phyloP scores from a whole-genome alignment of 2,113 vertebrate genomes.

The Amphiprion percula region DNA sequence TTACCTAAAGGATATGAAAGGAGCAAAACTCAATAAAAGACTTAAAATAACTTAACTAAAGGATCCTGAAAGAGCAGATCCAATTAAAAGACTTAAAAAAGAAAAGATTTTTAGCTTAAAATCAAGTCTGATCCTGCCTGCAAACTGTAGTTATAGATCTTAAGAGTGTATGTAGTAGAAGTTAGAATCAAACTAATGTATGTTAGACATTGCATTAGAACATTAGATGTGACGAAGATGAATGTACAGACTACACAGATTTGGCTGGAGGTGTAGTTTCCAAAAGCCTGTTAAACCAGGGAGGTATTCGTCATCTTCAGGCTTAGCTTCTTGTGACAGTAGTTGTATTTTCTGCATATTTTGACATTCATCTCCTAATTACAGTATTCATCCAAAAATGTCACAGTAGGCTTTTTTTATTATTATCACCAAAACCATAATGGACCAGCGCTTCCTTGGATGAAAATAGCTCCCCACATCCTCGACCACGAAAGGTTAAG shows the following conservation, averaged over 20 bases:
- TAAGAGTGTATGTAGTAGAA: neutral
- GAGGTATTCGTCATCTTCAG: neutral
- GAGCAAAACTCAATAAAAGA: too few species aligned
- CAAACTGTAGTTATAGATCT: neutral
- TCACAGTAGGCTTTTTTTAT: conserved; percentile 28
- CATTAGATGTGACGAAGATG: too few species aligned
- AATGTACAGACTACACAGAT: neutral
- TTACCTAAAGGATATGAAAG: too few species aligned
- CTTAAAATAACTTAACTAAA: too few species aligned
- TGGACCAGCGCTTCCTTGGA: conserved; percentile 38
- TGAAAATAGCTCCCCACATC: conserved; percentile 70
- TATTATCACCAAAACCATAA: conserved; percentile 60
- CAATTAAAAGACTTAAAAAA: too few species aligned
- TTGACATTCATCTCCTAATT: conserved; percentile 21
- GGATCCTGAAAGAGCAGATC: too few species aligned
- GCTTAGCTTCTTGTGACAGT: neutral
- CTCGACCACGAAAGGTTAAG: conserved; percentile 52
- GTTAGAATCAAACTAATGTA: neutral
- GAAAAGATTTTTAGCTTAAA: neutral
- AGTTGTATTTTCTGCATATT: neutral
- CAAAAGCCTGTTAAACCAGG: neutral
- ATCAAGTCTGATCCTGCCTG: neutral
- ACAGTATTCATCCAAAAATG: conserved; percentile 35
- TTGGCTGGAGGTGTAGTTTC: neutral
- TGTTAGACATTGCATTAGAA: too few species aligned